phyloP scores from a whole-genome alignment of 1,140 invertebrate genomes.

The Formica selysi region DNA sequence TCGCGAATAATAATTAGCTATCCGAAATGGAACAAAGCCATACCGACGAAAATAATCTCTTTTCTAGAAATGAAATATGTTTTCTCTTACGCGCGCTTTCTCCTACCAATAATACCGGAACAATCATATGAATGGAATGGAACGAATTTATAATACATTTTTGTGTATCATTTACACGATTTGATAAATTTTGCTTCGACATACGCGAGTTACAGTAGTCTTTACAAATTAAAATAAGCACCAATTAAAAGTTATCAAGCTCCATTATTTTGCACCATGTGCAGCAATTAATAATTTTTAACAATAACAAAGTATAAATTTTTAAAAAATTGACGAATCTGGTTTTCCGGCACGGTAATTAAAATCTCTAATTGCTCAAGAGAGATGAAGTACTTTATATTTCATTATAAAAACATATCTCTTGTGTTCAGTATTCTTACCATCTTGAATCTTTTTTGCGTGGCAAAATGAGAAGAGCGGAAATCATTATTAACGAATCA shows the following conservation, averaged over 20 bases:
- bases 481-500: background rate
- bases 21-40: background rate
- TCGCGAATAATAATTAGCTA: background rate
- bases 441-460: conserved; percentile 3
- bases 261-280: too few relatives aligned
- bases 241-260: background rate
- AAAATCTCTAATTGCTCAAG: conserved; percentile 5
- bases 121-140: background rate
- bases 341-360: too few relatives aligned
- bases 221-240: background rate
- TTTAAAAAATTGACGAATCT: too few relatives aligned
- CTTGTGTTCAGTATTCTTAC: background rate
- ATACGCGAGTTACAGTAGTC: background rate
- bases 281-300: background rate
- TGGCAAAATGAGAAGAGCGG: conserved; percentile 4
- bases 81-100: conserved; percentile 10
- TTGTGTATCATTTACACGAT: background rate
- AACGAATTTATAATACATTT: conserved; percentile 26
- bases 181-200: background rate
- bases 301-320: background rate
- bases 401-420: background rate
- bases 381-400: background rate
- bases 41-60: background rate
- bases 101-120: background rate
- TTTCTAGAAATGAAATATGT: conserved; percentile 12